Conservation (phyloP, 2,113 vertebrate genomes). For the Physeter macrocephalus region DNA sequence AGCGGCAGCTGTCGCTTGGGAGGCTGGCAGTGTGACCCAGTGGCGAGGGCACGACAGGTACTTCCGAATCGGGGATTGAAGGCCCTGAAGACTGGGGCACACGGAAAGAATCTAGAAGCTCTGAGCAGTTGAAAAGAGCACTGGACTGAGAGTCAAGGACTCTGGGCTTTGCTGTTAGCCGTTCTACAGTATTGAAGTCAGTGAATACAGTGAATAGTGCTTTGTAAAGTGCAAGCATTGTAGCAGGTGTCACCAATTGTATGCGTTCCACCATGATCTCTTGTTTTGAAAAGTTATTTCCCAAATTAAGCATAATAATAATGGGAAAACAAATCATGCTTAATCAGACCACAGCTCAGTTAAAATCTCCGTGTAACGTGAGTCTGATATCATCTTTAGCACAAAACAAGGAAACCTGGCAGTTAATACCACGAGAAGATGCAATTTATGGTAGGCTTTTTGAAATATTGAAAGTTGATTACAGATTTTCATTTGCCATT, state of each 20-base stretch:
- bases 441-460: background rate
- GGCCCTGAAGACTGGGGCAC: background rate
- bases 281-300: background rate
- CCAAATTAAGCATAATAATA: background rate
- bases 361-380: background rate
- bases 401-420: background rate
- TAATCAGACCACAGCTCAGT: background rate
- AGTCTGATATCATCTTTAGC: background rate
- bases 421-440: background rate
- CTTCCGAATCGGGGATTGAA: background rate
- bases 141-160: background rate
- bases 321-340: background rate
- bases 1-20: rapidly evolving
- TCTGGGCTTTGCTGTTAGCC: background rate
- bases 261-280: background rate
- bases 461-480: background rate
- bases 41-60: background rate
- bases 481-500: background rate
- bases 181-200: background rate
- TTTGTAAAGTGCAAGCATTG: background rate
- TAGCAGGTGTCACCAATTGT: background rate
- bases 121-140: background rate
- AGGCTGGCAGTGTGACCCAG: rapidly evolving
- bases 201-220: background rate
- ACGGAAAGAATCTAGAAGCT: background rate